phyloP scores from a whole-genome alignment of 2,888 invertebrate genomes.

The Iselma pallidipennis region DNA sequence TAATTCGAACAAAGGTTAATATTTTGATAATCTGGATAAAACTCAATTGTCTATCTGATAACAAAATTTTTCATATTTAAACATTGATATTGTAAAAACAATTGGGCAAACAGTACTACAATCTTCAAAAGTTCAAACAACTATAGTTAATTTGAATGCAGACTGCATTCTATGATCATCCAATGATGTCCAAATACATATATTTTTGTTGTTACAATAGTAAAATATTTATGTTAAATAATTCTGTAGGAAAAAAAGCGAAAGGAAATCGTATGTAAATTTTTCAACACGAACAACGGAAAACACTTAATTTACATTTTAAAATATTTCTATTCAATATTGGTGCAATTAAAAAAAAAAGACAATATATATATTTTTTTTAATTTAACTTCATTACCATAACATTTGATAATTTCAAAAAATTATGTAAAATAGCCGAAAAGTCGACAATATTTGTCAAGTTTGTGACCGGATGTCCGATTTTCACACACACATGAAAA shows the following conservation, averaged over 20 bases:
- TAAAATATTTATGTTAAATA: too few species aligned
- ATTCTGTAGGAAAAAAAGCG: not conserved
- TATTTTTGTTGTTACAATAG: too few species aligned
- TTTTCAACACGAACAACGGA: constrained; percentile 3
- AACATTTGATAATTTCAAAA: not conserved
- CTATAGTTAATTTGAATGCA: not conserved
- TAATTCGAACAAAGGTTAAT: too few species aligned
- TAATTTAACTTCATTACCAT: too few species aligned
- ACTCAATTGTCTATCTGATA: too few species aligned
- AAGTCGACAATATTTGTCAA: not conserved
- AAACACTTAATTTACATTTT: constrained; percentile 1
- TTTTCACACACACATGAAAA: not conserved
- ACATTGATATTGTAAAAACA: too few species aligned
- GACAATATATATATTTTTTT: not conserved
- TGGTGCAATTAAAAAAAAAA: constrained; percentile 3
- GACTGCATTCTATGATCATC: not conserved
- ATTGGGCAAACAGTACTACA: too few species aligned
- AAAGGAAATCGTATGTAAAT: constrained; percentile 13
- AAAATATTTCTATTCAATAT: not conserved
- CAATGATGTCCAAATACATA: not conserved
- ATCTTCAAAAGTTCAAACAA: not conserved
- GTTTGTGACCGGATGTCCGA: not conserved
- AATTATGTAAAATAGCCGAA: not conserved
- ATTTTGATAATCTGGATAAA: too few species aligned
- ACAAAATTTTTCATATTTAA: too few species aligned